phyloP scores from a whole-genome alignment of 2,888 invertebrate species.

The Lasius platythorax region DNA sequence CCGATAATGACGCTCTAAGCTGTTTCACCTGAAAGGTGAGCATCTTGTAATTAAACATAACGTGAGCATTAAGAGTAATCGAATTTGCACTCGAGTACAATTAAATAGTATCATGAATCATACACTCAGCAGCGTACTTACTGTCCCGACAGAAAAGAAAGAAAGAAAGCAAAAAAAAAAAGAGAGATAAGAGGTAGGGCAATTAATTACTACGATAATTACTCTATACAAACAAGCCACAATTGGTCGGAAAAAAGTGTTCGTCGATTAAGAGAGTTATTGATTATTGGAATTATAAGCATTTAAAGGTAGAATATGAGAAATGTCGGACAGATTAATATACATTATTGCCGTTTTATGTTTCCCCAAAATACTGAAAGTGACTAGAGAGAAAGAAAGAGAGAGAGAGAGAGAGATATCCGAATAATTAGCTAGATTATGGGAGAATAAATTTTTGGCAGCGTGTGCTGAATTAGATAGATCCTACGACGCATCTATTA shows the following conservation, averaged over 20 bases:
- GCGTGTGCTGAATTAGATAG: constrained; percentile 80
- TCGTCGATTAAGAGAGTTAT: constrained; percentile 74
- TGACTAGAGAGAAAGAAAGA: constrained; percentile 62
- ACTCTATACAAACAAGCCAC: constrained; percentile 65
- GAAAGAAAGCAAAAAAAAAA: not conserved
- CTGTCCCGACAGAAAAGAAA: constrained; percentile 69
- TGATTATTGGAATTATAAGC: constrained; percentile 63
- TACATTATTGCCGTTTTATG: constrained; percentile 60
- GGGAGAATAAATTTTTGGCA: constrained; percentile 74
- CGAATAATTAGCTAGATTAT: constrained; percentile 73
- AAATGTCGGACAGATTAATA: constrained; percentile 64
- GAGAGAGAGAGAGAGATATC: constrained; percentile 14
- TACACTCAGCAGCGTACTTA: constrained; percentile 84
- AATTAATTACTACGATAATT: constrained; percentile 66
- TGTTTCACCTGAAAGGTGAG: constrained; percentile 55
- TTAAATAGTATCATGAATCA: constrained; percentile 79
- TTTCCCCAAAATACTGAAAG: constrained; percentile 69
- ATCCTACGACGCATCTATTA: constrained; percentile 76
- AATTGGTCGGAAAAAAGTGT: constrained; percentile 73
- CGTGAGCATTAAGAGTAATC: constrained; percentile 74
- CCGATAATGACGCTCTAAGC: constrained; percentile 71
- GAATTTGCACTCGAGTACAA: constrained; percentile 82
- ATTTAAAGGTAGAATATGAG: constrained; percentile 66
- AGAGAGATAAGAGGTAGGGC: constrained; percentile 48
- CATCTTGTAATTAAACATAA: constrained; percentile 70